Evolutionary conservation across 2,888 invertebrate genomes (phyloP).

Genomic region (Caenorhabditis doughertyi): DNA sequence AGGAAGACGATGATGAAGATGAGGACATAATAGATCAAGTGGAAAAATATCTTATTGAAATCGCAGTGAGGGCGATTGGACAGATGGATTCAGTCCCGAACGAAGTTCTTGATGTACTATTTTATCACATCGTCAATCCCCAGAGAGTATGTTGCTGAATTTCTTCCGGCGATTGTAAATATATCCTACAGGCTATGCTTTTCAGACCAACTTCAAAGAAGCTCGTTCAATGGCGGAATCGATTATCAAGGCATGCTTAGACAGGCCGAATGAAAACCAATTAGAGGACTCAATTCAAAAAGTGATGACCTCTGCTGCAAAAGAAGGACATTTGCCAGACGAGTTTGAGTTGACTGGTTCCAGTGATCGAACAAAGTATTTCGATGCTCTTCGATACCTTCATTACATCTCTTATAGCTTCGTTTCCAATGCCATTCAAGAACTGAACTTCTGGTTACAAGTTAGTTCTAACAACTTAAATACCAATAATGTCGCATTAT

Average conservation of each 20-base stretch:
- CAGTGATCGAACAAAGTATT: conserved; percentile 48
- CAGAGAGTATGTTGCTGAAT: conserved; percentile 56
- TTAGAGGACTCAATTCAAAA: conserved; percentile 24
- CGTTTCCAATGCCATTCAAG: conserved; percentile 45
- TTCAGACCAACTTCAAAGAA: conserved; percentile 32
- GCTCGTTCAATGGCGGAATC: conserved; percentile 22
- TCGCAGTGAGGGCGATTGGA: conserved; percentile 22
- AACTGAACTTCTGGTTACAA: conserved; percentile 51
- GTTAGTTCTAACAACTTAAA: conserved; percentile 6
- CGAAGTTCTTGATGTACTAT: conserved; percentile 66
- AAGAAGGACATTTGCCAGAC: conserved; percentile 59
- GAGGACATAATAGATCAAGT: conserved; percentile 2
- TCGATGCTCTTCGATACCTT: conserved; percentile 57
- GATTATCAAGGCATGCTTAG: conserved; percentile 26
- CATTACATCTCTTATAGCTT: conserved; percentile 49
- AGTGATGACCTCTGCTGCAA: conserved; percentile 17
- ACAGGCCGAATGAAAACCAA: conserved; percentile 13
- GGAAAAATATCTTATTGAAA: conserved; percentile 2
- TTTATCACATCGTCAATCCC: conserved; percentile 66
- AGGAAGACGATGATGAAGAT: conserved; percentile 34
- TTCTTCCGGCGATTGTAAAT: neutral
- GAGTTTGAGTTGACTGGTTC: conserved; percentile 65
- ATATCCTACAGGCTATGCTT: neutral
- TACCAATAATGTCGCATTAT: neutral
- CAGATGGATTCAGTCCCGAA: conserved; percentile 57